Evolutionary conservation across 2,113 vertebrate genomes (phyloP), one percentile per base, ranked within the genome.

Genomic region (Symphodus melops): DNA sequence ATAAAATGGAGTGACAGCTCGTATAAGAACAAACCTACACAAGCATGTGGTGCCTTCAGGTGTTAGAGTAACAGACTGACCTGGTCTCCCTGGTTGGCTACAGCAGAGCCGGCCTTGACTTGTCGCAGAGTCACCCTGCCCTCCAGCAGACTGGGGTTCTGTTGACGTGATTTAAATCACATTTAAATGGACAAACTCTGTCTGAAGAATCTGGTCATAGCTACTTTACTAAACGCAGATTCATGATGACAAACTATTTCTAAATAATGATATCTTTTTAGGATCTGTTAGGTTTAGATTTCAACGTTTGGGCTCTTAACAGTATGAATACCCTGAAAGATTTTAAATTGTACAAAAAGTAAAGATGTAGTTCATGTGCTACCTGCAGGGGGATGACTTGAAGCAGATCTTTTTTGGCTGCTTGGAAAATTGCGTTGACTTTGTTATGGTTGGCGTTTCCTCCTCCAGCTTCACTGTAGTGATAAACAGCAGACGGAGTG

Each of bases 61-160:
- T 33, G 44, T 14, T 14, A 5, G 2, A 17, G 16, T 19, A 9
- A 16, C 44, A 46, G 10, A 73, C 80, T 93, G 54, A 98, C 98
- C 97, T 98, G 98, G 79, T 98, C 98, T 42, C 98, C 97, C 70
- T 98, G 97, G 46, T 90, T 93, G 0, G 95, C 96, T 11, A 99
- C 93, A 53, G 96, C 85, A 0, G 94, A 95, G 55, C 97, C 96
- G 3, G 96, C 96, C 52, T 96, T 96, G 14, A 97, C 96, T 1
- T 98, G 96, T 3, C 96, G 95, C 60, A 98, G 91, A 0, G 91
- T 95, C 83, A 98, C 96, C 70, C 95, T 95, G 41, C 95, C 96
- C 0, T 98, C 95, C 84, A 99, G 28, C 71, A 98, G 70, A 0
- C 72, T 91, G 25, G 94, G 89, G n/a, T 98, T 92, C 97, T 99